Base-by-base conservation (phyloP, 1,140 invertebrate genomes). In the Neotoxoptera formosana region DNA sequence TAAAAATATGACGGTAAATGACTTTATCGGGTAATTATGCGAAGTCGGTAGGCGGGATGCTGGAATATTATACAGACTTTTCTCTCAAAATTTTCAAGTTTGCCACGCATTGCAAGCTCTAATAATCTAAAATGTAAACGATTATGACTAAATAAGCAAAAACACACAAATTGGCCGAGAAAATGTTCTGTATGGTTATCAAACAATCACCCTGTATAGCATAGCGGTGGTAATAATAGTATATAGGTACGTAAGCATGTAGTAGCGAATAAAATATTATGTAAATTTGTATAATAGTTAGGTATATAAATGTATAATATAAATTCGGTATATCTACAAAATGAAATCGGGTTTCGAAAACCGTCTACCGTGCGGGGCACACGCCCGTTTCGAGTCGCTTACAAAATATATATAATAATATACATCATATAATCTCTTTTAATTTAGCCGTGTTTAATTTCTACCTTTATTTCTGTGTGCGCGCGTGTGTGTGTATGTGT, bases 341-440 rank as follows among this genome's bases (percentile, higher is more conserved):
- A 76, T 76, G 60, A n/a, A 76, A 76, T 34, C 14, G 60, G n/a
- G 60, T 76, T n/a, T 76, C n/a, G n/a, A 76, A 76, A 76, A n/a
- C 60, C 4, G n/a, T 76, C 60, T 14, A 60, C 56, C 25, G 56
- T 30, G 9, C 30, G 4, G n/a, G 0, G 17, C 30, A 76, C 60
- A 76, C 60, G 60, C 60, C 60, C 30, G 60, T 76, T 76, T 76
- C n/a, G 14, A 76, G 30, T 76, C 60, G 60, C 30, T 76, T 76
- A n/a, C 60, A 76, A 76, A n/a, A 20, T 76, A n/a, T 76, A 34
- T n/a, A n/a, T n/a, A n/a, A n/a, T 76, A 76, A 76, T n/a, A 76
- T 76, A 76, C 60, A 76, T 76, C 60, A 76, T 76, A 76, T 76
- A 76, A 76, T 76, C 60, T 76, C 60, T 76, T 76, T 76, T n/a